Evolutionary conservation across 2,797 vertebrate species (phyloP), one percentile per base, ranked within the genome.

Genomic region (Peromyscus aztecus): DNA sequence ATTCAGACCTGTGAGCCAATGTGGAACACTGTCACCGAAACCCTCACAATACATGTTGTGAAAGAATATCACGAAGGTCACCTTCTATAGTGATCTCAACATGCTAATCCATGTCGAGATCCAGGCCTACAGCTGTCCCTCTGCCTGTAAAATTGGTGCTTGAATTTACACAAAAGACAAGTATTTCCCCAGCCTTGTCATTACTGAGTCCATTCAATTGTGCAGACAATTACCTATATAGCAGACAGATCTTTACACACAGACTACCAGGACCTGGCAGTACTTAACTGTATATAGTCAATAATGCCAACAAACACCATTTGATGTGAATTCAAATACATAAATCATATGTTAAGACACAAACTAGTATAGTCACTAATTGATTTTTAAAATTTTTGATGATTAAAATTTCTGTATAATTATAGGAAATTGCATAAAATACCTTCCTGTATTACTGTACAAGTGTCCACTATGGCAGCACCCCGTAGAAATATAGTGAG

Each of bases 41-140:
- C 52, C 12, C 16, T 8, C 34, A 27, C n/a, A 17, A 10, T 29
- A 6, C 0, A 3, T 10, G 1, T 3, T 43, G 5, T 69, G n/a
- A n/a, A 59, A 71, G 55, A 59, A 49, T 52, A 12, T 40, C 69
- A 67, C 34, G 69, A 69, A 52, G 19, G 19, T 24, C 40, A 63
- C 8, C 80, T 86, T 24, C 49, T 81, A 37, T 0, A 37, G 59
- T 52, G 46, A 52, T 77, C 9, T 16, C 29, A 19, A 37, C 6
- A 29, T 59, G 55, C 9, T 69, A 16, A 5, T 23, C 75, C 75
- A 37, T 40, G 21, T 52, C 23, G 14, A 24, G 21, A 31, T 37
- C 1, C 19, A 69, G 1, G 37, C 12, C 21, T 13, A 0, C 4
- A 21, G 27, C 13, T 29, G 19, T 6, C 17, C 16, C 17, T 77